A percentile compares a stretch with the other conserved stretches of the same genome.
These are phyloP conservation scores for Pristionchus entomophagus DNA, from an alignment of 2,888 invertebrate genomes.

Conservation along the genomic window DNA sequence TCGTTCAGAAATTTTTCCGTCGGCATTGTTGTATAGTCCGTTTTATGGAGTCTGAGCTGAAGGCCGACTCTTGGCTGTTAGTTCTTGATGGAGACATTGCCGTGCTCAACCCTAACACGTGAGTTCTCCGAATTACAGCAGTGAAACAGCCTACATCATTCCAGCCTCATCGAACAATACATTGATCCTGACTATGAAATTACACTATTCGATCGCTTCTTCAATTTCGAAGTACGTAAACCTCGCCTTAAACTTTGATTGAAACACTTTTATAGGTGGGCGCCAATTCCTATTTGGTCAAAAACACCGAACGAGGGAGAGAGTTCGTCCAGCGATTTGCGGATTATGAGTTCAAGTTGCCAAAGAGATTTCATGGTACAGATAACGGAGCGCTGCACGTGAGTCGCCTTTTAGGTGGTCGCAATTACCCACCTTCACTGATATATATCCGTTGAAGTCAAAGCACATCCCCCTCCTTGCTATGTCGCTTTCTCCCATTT, in stretches of 20 bases:
- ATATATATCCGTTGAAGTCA: no score
- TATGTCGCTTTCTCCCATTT: no score
- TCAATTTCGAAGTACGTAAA: slow-evolving; percentile 69
- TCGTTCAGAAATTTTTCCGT: no score
- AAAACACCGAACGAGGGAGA: neutral
- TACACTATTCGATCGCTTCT: slow-evolving; percentile 57
- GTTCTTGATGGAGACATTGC: slow-evolving; percentile 67
- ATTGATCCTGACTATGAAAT: neutral
- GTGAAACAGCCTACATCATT: neutral
- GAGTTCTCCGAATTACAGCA: neutral
- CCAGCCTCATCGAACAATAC: neutral
- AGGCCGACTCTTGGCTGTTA: slow-evolving; percentile 48
- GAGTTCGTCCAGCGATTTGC: slow-evolving; percentile 16
- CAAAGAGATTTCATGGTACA: slow-evolving; percentile 16
- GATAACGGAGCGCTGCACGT: slow-evolving; percentile 45
- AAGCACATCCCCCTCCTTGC: no score
- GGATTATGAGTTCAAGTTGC: slow-evolving; percentile 24
- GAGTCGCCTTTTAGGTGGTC: no score
- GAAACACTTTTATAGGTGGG: neutral
- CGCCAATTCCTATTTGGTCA: neutral
- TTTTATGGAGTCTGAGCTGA: neutral
- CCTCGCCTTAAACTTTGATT: slow-evolving; percentile 71
- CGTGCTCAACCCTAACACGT: slow-evolving; percentile 59
- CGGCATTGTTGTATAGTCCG: neutral
- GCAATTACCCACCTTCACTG: no score